Conservation (phyloP, 2,888 invertebrate genomes). For the Acanthococcus lagerstroemiae region DNA sequence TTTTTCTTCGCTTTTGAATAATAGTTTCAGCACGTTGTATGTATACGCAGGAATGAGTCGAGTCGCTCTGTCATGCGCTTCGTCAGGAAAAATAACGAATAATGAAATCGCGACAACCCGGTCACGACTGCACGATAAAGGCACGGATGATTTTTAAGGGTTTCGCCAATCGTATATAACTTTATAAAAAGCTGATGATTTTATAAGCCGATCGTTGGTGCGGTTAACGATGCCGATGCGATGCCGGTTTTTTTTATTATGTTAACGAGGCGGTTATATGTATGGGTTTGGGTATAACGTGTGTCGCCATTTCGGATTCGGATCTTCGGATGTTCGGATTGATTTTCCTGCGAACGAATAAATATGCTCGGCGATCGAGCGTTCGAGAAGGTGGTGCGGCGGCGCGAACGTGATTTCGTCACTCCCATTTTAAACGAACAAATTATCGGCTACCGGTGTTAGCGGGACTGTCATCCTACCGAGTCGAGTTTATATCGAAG, state of each 20-base stretch:
- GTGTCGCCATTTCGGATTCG: too few relatives aligned
- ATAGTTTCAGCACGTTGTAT: neutral
- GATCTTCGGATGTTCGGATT: too few relatives aligned
- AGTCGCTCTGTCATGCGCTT: too few relatives aligned
- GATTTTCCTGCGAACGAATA: neutral
- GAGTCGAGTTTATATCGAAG: too few relatives aligned
- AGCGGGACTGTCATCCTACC: too few relatives aligned
- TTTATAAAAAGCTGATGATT: too few relatives aligned
- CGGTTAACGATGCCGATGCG: too few relatives aligned
- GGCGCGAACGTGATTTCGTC: neutral
- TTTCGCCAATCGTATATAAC: neutral
- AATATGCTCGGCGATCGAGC: too few relatives aligned
- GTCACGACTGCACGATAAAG: neutral
- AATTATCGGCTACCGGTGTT: neutral
- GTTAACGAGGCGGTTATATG: too few relatives aligned
- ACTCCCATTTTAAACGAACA: neutral
- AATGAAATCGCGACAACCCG: neutral
- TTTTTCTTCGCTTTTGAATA: neutral
- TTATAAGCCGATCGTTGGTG: too few relatives aligned
- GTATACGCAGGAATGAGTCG: neutral
- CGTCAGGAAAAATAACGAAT: neutral
- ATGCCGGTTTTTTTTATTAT: neutral
- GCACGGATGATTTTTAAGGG: too few relatives aligned
- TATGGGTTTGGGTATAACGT: neutral
- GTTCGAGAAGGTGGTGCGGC: neutral